Evolutionary conservation across 37 sponge, comb jelly and placozoan species (phyloP), one percentile per base, ranked within the genome.

Genomic region (Corticium candelabrum): DNA sequence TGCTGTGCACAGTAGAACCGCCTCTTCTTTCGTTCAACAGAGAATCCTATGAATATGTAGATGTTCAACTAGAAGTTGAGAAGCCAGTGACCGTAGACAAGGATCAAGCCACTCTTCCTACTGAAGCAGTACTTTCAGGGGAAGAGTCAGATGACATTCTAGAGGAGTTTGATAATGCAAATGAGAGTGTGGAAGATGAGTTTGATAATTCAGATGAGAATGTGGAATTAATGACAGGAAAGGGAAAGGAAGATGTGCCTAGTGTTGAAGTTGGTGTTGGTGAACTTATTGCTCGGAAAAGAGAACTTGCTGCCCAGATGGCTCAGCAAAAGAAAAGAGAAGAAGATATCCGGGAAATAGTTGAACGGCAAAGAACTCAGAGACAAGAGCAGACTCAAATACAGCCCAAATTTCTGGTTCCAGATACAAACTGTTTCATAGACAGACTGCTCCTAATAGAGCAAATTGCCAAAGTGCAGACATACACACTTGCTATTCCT

Each of bases 401-500:
- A 30, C 41, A 32, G 34, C 91, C 94, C 34, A 84, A 80, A 56
- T 90, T 87, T 41, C 82, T 93, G 4, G 84, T 93, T 7, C 88
- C 86, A 33, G 94, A 93, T 75, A 93, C 94, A 41, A 93, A 93
- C 82, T 85, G 88, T 40, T 93, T 90, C 80, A 85, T 93, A 11
- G 88, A 87, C 68, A 37, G 68, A 35, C 80, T 93, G n/a, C 41
- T 56, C 32, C 40, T 68, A 34, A 87, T 93, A 41, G 11, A 50
- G 71, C 0, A 7, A 11, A 68, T 90, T 1, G 72, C 89, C 2
- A 68, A 73, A 36, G 67, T 71, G 4, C 57, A 77, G 0, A 71
- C 77, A 35, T 93, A 89, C 78, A 70, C 78, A 37, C 7, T 93
- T 7, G 85, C 84, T 2, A 69, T 93, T 2, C 91, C 94, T 34